These are phyloP conservation scores for Catharus fuscescens DNA, from an alignment of 2,113 vertebrate species.

Conservation along the genomic window DNA sequence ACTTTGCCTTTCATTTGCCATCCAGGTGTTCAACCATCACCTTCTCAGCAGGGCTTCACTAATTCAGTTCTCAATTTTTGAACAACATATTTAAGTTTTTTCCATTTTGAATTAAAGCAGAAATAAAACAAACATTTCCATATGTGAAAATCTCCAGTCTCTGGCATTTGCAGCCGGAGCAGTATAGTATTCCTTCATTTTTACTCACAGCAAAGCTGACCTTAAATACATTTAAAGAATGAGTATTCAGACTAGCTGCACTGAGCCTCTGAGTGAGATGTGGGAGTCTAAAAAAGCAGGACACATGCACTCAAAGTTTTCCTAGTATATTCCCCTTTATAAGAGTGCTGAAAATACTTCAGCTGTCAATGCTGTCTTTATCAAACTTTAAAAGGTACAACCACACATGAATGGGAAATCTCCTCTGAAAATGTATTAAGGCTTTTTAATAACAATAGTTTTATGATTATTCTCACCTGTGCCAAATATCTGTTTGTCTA, in stretches of 20 bases:
- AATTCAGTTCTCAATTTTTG: not conserved
- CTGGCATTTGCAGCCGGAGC: not conserved
- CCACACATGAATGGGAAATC: not conserved
- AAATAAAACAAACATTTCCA: not conserved
- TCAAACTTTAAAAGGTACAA: not conserved
- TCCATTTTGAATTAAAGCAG: not conserved
- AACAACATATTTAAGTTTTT: not conserved
- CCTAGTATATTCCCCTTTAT: not conserved
- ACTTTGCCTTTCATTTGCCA: not conserved
- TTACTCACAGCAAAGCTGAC: not conserved
- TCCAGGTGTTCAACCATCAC: not conserved
- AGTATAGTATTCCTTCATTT: not conserved
- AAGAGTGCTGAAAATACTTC: not conserved
- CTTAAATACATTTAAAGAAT: not conserved
- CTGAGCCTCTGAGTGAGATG: not conserved
- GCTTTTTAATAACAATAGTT: not conserved
- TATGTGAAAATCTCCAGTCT: not conserved
- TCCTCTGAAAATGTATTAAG: not conserved
- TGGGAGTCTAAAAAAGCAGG: not conserved
- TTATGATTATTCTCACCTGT: not conserved
- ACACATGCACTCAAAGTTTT: not conserved
- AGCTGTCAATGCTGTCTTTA: not conserved
- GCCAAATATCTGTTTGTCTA: not conserved
- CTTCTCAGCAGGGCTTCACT: not conserved
- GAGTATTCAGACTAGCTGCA: not conserved